phyloP scores from a whole-genome alignment of 2,888 invertebrate species.

The Torymus auratus region DNA sequence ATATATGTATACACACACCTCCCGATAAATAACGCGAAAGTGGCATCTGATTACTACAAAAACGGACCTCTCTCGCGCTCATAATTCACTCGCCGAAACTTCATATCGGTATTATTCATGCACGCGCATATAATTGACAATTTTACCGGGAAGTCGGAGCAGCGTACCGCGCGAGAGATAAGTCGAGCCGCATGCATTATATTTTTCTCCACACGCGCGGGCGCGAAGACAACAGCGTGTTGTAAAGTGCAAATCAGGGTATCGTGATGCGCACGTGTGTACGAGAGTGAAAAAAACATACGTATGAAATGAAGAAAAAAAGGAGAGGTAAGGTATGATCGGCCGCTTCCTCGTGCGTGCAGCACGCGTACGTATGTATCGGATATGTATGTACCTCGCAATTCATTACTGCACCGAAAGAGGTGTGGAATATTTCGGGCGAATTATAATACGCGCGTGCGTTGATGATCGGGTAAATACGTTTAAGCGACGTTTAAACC shows the following conservation, averaged over 20 bases:
- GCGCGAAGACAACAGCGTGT: slow-evolving; percentile 11
- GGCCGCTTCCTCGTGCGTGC: background rate
- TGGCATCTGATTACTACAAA: too few relatives aligned
- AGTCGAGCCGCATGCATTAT: slow-evolving; percentile 5
- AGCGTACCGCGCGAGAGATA: slow-evolving; percentile 4
- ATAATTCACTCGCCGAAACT: too few relatives aligned
- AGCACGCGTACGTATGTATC: too few relatives aligned
- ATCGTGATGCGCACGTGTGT: background rate
- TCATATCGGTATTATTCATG: slow-evolving; percentile 16
- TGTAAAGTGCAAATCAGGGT: slow-evolving; percentile 42
- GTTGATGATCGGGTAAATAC: too few relatives aligned
- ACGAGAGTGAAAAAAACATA: too few relatives aligned
- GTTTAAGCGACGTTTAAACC: too few relatives aligned
- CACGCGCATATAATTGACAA: slow-evolving; percentile 19
- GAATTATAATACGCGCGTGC: too few relatives aligned
- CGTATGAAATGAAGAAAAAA: background rate
- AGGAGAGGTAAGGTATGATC: background rate
- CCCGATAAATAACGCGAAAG: too few relatives aligned
- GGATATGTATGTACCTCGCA: background rate
- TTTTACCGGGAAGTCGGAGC: background rate
- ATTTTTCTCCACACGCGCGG: background rate
- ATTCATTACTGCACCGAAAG: slow-evolving; percentile 28
- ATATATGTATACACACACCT: too few relatives aligned
- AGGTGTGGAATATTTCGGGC: slow-evolving; percentile 18
- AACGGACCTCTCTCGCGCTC: too few relatives aligned